phyloP scores from a whole-genome alignment of 2,888 invertebrate genomes.

The Vandiemenella viatica region DNA sequence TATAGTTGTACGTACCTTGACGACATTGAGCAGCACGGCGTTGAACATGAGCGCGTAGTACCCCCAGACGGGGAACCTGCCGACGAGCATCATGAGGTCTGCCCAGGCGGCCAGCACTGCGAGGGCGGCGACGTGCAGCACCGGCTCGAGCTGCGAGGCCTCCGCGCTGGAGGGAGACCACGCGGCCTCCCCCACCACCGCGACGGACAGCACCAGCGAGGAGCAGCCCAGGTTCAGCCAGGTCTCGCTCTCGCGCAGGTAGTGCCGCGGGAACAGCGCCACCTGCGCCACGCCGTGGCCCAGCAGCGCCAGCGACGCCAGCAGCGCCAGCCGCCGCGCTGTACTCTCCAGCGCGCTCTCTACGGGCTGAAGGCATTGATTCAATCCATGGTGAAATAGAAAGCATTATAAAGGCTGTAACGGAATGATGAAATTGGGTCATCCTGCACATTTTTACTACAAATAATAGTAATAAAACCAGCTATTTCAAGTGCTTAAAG shows the following conservation, averaged over 20 bases:
- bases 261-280: conserved; percentile 19
- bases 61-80: conserved; percentile 36
- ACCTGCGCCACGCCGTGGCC: conserved; percentile 11
- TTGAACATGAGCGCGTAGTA: conserved; percentile 40
- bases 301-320: conserved; percentile 16
- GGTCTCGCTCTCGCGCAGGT: conserved; percentile 28
- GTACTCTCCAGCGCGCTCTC: too few relatives aligned
- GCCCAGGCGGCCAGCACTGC: conserved; percentile 36
- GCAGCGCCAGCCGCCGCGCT: conserved; percentile 11
- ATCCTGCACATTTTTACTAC: too few relatives aligned
- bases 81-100: conserved; percentile 37
- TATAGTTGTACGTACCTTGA: conserved; percentile 29
- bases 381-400: background rate
- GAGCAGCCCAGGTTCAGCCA: conserved; percentile 29
- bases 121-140: conserved; percentile 29
- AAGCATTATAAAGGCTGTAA: too few relatives aligned
- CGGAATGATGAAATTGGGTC: too few relatives aligned
- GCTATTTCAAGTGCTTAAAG: too few relatives aligned
- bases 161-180: too few relatives aligned
- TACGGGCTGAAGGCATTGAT: too few relatives aligned
- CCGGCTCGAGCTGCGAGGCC: conserved; percentile 21
- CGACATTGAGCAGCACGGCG: conserved; percentile 36
- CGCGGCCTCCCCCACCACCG: conserved; percentile 17
- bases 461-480: too few relatives aligned
- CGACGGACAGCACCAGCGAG: conserved; percentile 24